Base-by-base conservation (phyloP, 2,888 invertebrate species). In the Charanyca ferruginea region DNA sequence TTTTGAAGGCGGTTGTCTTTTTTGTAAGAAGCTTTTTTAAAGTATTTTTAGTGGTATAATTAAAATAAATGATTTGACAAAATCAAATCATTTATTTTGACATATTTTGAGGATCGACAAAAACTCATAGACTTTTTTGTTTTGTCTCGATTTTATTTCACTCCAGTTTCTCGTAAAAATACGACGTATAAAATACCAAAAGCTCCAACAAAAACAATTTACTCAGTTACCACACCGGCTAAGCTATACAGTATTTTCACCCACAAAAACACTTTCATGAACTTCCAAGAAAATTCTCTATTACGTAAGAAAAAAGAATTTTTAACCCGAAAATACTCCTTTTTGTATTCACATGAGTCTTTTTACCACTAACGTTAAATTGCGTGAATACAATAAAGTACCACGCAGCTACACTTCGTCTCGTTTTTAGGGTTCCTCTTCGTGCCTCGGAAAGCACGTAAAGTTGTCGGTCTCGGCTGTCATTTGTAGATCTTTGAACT, bases 341-440 rank as follows among this genome's bases (percentile, higher is more conserved):
- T 59, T 64, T 2, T 53, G 38, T 25, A 38, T 54, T 45, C 38
- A 38, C 57, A 65, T 62, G 32, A 49, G 18, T 65, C 16, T 70
- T 41, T 61, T 41, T 45, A 48, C 22, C 23, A 59, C 48, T 51
- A 54, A 66, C 22, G 58, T 58, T 69, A 54, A 79, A 79, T 74
- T 66, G 60, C 18, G 51, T 63, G 70, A 54, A 74, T 42, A 75
- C 44, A 66, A 58, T 66, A 75, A 65, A 63, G 20, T 41, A 5
- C 20, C 4, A 48, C n/a, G 35, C 9, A 38, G 28, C 20, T 48
- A 60, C 48, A 44, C 25, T 48, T 9, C 0, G 42, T 49, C 45
- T 32, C 32, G 32, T 32, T 54, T 32, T 22, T 52, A 1, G 38
- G 38, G 38, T 22, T 7, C 9, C n/a, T n/a, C n/a, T n/a, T n/a